Evolutionary conservation across 2,888 invertebrate genomes (phyloP), one percentile per base, ranked within the genome.

Genomic region (Cyclophora albipunctata): DNA sequence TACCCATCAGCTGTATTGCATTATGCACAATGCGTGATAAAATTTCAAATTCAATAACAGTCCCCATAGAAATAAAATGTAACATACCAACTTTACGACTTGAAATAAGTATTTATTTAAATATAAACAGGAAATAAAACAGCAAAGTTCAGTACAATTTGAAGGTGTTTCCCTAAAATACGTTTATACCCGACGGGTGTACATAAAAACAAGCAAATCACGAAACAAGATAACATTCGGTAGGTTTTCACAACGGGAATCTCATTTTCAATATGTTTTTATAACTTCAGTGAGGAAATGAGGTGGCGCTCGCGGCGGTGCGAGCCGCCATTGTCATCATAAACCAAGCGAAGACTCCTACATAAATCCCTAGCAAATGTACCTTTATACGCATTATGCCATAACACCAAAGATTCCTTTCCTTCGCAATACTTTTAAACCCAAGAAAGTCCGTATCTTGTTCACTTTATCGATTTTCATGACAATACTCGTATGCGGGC

Each of bases 231-330:
- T 86, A 86, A 83, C 84, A 83, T 79, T 85, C 73, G 76, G 75
- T 76, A 75, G 81, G 84, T 78, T 77, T 78, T 81, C 75, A 73
- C 70, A 67, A 75, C 74, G 80, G 73, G 84, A 81, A 87, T 87
- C 87, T 87, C 84, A 85, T 88, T 87, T 88, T 87, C 88, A 88
- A 88, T 88, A 88, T 87, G 88, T 87, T 87, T 88, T 88, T 87
- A 88, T 88, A 87, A 87, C 87, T 87, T 85, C 80, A 70, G 81
- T 80, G 75, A 84, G 88, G 87, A 88, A 87, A 88, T 88, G 85
- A 87, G 87, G 84, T 82, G 85, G 77, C 73, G 84, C 81, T 78
- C 75, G 69, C 72, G 81, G 84, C 82, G 75, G 68, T 75, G 69
- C 71, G 70, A 66, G 71, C 66, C 71, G 71, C 75, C 77, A 84